Evolutionary conservation across 2,797 vertebrate genomes (phyloP).

Genomic region (Enteromius argenteus): DNA sequence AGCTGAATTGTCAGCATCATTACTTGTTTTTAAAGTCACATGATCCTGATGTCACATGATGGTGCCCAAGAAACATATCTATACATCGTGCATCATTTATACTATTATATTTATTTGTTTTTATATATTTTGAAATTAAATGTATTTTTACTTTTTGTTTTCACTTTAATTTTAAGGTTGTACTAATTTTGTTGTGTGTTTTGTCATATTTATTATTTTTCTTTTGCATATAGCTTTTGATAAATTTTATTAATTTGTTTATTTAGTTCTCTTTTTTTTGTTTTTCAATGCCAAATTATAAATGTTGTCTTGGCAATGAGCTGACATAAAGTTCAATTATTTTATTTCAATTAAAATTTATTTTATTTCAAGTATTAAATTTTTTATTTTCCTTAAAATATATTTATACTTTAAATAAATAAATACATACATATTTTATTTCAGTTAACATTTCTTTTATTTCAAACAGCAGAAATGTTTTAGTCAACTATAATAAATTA

Average conservation of each 20-base stretch:
- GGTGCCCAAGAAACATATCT: neutral
- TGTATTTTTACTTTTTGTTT: neutral
- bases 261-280: neutral
- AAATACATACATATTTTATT: neutral
- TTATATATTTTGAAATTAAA: neutral
- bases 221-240: neutral
- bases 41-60: neutral
- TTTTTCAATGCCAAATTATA: neutral
- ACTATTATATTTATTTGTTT: neutral
- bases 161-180: neutral
- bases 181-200: neutral
- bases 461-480: too few relatives aligned
- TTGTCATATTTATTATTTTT: neutral
- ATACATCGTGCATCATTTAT: neutral
- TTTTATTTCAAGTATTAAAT: neutral
- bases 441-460: neutral
- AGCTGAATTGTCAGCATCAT: neutral
- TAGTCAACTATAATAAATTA: too few relatives aligned
- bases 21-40: neutral
- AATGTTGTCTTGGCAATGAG: neutral
- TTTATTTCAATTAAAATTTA: neutral
- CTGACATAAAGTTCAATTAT: neutral
- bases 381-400: neutral
- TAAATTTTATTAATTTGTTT: neutral
- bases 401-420: neutral